phyloP scores from a whole-genome alignment of 2,113 vertebrate genomes.

The Pelobates fuscus region DNA sequence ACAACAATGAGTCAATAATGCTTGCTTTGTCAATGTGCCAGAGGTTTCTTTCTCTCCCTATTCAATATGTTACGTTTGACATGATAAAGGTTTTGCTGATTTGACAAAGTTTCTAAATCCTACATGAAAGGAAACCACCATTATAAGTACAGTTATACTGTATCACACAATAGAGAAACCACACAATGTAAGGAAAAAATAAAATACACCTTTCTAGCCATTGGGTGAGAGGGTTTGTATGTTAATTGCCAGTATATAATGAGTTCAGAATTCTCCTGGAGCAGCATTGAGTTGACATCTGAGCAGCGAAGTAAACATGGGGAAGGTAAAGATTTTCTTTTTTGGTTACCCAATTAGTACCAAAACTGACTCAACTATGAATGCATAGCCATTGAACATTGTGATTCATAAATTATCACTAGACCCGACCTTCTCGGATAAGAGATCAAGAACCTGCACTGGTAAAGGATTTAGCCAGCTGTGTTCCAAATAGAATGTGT shows the following conservation, averaged over 20 bases:
- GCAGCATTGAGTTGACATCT: background rate
- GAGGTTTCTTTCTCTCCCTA: conserved; percentile 4
- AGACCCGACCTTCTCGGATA: background rate
- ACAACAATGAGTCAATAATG: background rate
- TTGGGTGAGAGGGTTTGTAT: conserved; percentile 16
- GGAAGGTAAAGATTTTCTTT: conserved; percentile 26
- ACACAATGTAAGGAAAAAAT: conserved; percentile 2
- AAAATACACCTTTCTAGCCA: conserved; percentile 19
- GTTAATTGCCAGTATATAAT: conserved; percentile 16
- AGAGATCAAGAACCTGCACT: background rate
- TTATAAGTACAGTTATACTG: conserved; percentile 32
- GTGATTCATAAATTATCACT: background rate
- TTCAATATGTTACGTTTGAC: conserved; percentile 5
- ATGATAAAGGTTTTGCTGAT: conserved; percentile 30
- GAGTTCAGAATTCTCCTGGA: background rate
- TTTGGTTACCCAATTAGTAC: too few relatives aligned
- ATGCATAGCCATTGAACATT: background rate
- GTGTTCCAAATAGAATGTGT: background rate
- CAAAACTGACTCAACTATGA: too few relatives aligned
- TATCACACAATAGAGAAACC: conserved; percentile 9
- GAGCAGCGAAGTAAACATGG: conserved; percentile 10
- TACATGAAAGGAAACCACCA: conserved; percentile 27
- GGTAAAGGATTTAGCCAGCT: too few relatives aligned
- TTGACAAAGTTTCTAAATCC: conserved; percentile 11
- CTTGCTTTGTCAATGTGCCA: conserved; percentile 20